phyloP scores from a whole-genome alignment of 2,113 vertebrate species.

The Pontoporia blainvillei region DNA sequence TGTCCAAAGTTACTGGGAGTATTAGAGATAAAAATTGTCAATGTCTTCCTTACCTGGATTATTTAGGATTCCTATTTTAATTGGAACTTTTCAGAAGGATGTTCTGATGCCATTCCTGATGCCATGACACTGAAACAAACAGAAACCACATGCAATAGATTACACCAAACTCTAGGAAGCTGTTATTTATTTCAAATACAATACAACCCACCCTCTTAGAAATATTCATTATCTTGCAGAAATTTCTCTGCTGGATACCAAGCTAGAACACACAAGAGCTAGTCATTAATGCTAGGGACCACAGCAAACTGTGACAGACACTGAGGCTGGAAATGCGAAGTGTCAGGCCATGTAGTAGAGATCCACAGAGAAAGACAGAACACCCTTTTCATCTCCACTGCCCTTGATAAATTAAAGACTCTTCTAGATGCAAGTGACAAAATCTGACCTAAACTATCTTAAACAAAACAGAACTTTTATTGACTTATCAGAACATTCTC shows the following conservation, averaged over 20 bases:
- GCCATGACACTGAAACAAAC: slow-evolving; percentile 58
- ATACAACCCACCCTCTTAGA: slow-evolving; percentile 72
- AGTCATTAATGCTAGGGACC: slow-evolving; percentile 35
- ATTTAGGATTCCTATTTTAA: slow-evolving; percentile 70
- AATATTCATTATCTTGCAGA: slow-evolving; percentile 78
- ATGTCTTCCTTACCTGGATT: slow-evolving; percentile 50
- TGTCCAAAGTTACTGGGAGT: slow-evolving; percentile 51
- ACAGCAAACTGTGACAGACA: neutral
- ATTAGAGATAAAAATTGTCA: slow-evolving; percentile 56
- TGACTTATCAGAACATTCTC: neutral
- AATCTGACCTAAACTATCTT: neutral
- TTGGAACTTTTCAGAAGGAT: slow-evolving; percentile 73
- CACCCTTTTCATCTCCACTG: neutral
- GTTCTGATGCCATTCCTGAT: slow-evolving; percentile 45
- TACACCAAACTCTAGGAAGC: slow-evolving; percentile 58
- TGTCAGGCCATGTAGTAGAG: neutral
- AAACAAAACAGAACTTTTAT: neutral
- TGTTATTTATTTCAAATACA: slow-evolving; percentile 74
- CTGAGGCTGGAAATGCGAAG: neutral
- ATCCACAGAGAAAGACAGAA: neutral
- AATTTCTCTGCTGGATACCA: slow-evolving; percentile 70
- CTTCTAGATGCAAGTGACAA: neutral
- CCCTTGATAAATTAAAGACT: neutral
- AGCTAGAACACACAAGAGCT: slow-evolving; percentile 64
- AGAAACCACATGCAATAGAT: slow-evolving; percentile 68